These are phyloP conservation scores for Nomia melanderi DNA, from an alignment of 1,140 invertebrate genomes.

Conservation along the genomic window DNA sequence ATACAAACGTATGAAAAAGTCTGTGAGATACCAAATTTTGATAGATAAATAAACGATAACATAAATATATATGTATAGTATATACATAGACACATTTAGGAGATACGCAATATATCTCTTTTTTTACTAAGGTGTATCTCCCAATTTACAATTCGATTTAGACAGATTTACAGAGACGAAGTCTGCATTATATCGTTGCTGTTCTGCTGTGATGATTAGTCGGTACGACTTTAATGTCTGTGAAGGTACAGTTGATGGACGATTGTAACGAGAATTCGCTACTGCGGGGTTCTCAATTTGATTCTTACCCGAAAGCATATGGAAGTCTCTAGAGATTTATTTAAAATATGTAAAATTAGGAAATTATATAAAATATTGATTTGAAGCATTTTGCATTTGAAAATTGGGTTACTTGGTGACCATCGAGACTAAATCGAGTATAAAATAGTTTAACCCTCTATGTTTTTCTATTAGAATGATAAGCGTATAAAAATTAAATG, in stretches of 20 bases:
- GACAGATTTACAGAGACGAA: conserved; percentile 20
- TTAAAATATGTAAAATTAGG: neutral
- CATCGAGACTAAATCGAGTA: neutral
- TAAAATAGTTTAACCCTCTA: conserved; percentile 14
- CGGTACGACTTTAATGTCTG: conserved; percentile 28
- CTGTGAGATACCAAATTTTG: conserved; percentile 56
- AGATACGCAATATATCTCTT: conserved; percentile 64
- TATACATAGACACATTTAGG: conserved; percentile 30
- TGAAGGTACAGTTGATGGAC: conserved; percentile 7
- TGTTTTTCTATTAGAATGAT: conserved; percentile 7
- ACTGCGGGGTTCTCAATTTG: conserved; percentile 30
- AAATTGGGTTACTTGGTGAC: neutral
- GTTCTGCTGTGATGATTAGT: conserved; percentile 44
- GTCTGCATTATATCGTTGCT: conserved; percentile 31
- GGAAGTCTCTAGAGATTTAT: conserved; percentile 1
- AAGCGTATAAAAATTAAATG: conserved; percentile 17
- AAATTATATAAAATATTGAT: conserved; percentile 3
- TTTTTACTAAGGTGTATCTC: conserved; percentile 53
- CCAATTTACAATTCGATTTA: conserved; percentile 20
- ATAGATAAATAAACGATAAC: conserved; percentile 39
- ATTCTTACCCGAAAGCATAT: conserved; percentile 9
- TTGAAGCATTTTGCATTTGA: conserved; percentile 44
- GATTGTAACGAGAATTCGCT: conserved; percentile 36
- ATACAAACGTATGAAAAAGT: conserved; percentile 26
- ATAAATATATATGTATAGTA: conserved; percentile 32